phyloP scores from a whole-genome alignment of 2,888 invertebrate species.

The Aspidiotus destructor region DNA sequence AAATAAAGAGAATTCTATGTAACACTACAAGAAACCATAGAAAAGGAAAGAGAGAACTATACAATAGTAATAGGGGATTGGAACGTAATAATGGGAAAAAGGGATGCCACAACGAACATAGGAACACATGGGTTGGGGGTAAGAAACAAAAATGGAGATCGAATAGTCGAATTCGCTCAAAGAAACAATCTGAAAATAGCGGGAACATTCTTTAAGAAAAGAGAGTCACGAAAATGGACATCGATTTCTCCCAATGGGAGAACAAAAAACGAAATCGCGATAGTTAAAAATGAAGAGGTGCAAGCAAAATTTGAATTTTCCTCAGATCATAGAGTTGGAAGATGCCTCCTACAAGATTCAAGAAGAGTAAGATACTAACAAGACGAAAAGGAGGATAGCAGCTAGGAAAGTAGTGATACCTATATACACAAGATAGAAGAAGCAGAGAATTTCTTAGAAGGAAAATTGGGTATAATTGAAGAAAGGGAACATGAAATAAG shows the following conservation, averaged over 20 bases:
- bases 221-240: background rate
- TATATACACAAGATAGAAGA: no score
- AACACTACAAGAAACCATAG: background rate
- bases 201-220: background rate
- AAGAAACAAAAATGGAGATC: background rate
- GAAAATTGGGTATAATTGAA: no score
- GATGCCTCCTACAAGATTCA: no score
- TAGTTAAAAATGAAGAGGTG: background rate
- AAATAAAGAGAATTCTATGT: background rate
- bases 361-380: no score
- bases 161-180: background rate
- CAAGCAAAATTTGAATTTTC: background rate
- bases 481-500: no score
- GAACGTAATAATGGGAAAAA: background rate
- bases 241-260: background rate
- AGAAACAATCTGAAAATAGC: background rate
- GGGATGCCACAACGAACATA: background rate
- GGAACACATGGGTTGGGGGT: background rate
- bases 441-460: no score
- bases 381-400: no score
- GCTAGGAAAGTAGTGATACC: no score
- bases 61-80: background rate
- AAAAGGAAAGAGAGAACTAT: background rate
- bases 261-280: background rate
- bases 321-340: no score